Conservation (phyloP, 2,888 invertebrate genomes). For the Drosophila bunnanda region DNA sequence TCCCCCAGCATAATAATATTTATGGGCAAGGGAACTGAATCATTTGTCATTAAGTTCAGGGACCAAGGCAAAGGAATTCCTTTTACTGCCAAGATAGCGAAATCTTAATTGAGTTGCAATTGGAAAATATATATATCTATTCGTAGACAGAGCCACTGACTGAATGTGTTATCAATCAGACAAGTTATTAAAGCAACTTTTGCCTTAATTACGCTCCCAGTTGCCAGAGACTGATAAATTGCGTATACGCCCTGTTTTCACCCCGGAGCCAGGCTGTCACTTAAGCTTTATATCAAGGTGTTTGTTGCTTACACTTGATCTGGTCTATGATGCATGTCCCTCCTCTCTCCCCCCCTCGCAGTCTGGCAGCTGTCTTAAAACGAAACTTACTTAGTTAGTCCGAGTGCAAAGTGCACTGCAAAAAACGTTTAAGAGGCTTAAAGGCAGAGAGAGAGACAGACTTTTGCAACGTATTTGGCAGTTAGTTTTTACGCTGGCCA, state of each 20-base stretch:
- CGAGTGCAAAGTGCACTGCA: conserved; percentile 30
- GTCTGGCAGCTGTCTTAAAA: conserved; percentile 47
- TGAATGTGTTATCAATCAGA: conserved; percentile 63
- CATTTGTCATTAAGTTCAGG: conserved; percentile 51
- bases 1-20: conserved; percentile 11
- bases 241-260: conserved; percentile 52
- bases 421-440: conserved; percentile 41
- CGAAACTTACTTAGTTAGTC: conserved; percentile 51
- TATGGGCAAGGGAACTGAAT: conserved; percentile 33
- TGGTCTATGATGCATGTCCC: conserved; percentile 50
- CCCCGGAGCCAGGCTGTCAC: conserved; percentile 16
- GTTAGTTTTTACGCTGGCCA: conserved; percentile 55
- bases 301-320: conserved; percentile 57
- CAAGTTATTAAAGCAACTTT: conserved; percentile 45
- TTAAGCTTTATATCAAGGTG: conserved; percentile 44
- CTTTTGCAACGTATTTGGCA: conserved; percentile 19
- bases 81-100: conserved; percentile 58
- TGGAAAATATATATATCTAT: conserved; percentile 45
- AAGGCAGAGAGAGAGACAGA: conserved; percentile 29
- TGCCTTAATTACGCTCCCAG: conserved; percentile 35
- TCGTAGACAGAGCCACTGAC: conserved; percentile 10
- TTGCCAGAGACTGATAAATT: conserved; percentile 25
- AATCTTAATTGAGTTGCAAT: conserved; percentile 79
- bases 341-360: neutral
- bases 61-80: conserved; percentile 49